phyloP scores from a whole-genome alignment of 2,113 vertebrate genomes.

The Erythrocebus patas region DNA sequence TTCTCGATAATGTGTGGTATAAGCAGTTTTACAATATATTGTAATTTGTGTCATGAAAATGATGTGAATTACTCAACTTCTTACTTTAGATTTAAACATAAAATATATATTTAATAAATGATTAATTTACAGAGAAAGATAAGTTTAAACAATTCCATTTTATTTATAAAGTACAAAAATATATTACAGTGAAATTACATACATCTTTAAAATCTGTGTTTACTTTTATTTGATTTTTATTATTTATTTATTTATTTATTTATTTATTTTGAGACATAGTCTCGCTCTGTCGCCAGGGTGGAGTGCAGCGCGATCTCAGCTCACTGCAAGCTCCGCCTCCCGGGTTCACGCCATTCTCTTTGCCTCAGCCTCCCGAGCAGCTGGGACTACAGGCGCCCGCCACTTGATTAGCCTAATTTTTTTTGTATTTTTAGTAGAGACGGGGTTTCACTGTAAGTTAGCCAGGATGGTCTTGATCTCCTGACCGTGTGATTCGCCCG shows the following conservation, averaged over 20 bases:
- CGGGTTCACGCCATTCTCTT: too few species aligned
- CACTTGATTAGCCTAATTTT: too few species aligned
- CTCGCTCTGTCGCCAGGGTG: too few species aligned
- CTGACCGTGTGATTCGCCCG: accelerated
- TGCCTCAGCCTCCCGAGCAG: accelerated
- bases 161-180: not conserved
- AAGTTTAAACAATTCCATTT: not conserved
- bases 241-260: too few species aligned
- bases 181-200: not conserved
- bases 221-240: not conserved
- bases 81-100: not conserved
- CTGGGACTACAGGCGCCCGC: too few species aligned
- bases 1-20: not conserved
- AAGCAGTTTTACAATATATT: not conserved
- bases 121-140: not conserved
- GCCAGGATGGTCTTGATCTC: too few species aligned
- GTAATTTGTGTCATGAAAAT: not conserved
- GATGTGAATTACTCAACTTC: not conserved
- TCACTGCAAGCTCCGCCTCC: too few species aligned
- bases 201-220: not conserved
- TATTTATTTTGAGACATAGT: too few species aligned
- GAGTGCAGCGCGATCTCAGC: too few species aligned
- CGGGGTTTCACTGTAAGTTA: too few species aligned
- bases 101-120: not conserved
- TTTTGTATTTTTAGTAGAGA: too few species aligned